These are phyloP conservation scores for Volucella zonaria DNA, from an alignment of 2,888 invertebrate species.

Conservation along the genomic window DNA sequence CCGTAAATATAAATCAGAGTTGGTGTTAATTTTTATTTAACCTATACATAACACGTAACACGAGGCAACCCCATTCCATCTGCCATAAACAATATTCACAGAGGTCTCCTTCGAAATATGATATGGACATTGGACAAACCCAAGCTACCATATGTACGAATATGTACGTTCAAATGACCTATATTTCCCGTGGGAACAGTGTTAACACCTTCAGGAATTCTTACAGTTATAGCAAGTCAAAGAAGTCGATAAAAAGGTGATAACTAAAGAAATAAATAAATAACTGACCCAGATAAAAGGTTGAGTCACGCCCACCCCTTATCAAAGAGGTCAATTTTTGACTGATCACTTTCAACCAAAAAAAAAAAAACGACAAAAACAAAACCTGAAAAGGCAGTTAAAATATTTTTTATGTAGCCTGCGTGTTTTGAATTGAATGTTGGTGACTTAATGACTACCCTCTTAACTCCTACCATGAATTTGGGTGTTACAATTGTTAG, in stretches of 20 bases:
- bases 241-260: background rate
- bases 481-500: background rate
- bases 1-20: background rate
- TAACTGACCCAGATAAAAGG: conserved; percentile 55
- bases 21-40: background rate
- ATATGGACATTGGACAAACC: background rate
- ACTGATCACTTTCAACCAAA: conserved; percentile 41
- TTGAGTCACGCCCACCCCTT: conserved; percentile 4
- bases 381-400: conserved; percentile 40
- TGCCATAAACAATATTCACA: background rate
- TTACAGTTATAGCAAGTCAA: conserved; percentile 19
- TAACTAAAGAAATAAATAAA: conserved; percentile 41
- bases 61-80: background rate
- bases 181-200: conserved; percentile 43
- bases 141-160: conserved; percentile 16
- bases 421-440: conserved; percentile 57
- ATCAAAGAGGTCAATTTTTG: conserved; percentile 24
- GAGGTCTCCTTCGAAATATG: background rate
- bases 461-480: conserved; percentile 9
- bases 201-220: too few relatives aligned
- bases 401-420: conserved; percentile 46
- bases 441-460: conserved; percentile 45
- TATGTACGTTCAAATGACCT: conserved; percentile 43
- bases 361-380: conserved; percentile 21
- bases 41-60: background rate